Evolutionary conservation across 2,113 vertebrate species (phyloP).

Genomic region (Takifugu bimaculatus): DNA sequence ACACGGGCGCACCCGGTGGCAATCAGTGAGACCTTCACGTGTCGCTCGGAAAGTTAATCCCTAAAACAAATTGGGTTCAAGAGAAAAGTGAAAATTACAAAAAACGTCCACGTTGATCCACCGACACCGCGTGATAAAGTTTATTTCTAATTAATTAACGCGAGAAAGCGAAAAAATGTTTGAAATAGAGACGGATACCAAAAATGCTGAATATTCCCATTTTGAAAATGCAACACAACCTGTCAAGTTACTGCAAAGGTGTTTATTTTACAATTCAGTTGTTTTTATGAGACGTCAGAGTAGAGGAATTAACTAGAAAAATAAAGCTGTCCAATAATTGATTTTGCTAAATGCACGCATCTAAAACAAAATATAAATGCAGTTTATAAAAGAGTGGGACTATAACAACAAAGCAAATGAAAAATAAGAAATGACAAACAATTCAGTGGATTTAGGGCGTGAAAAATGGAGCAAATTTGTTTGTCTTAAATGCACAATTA

Average conservation of each 20-base stretch:
- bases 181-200: not conserved
- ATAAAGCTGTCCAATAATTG: not conserved
- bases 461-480: no score
- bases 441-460: no score
- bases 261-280: not conserved
- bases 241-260: not conserved
- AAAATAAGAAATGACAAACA: no score
- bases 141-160: no score
- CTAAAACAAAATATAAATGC: no score
- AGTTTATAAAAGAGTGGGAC: no score
- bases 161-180: not conserved
- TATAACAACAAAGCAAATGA: no score
- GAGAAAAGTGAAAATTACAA: not conserved
- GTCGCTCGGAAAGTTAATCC: not conserved
- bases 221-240: not conserved
- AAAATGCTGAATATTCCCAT: not conserved
- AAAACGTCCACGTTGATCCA: not conserved
- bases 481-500: no score
- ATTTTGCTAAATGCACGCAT: not conserved
- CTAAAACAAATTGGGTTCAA: not conserved
- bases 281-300: no score
- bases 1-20: constrained; percentile 3
- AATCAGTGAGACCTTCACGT: constrained; percentile 27
- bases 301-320: not conserved
- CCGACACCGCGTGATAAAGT: no score